Percentiles rank a stretch among this genome's conserved stretches.
Evolutionary conservation across 2,113 vertebrate species (phyloP).

Genomic region (Sigmodon hispidus): DNA sequence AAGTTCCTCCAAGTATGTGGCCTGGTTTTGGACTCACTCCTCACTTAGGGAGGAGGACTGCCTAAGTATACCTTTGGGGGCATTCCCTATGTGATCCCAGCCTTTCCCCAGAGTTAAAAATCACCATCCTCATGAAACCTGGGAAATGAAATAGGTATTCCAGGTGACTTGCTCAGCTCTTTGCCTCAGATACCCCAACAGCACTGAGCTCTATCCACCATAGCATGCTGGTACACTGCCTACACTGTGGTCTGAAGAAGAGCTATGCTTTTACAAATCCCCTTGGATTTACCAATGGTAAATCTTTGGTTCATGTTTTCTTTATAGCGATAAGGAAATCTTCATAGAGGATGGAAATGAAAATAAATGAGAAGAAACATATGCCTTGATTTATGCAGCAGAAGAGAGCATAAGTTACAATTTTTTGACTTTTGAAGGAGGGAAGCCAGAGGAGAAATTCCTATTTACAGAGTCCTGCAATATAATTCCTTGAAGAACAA

Average conservation of each 20-base stretch:
- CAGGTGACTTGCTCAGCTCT: neutral
- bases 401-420: conserved; percentile 45
- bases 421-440: conserved; percentile 23
- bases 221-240: too few species aligned
- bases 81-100: neutral
- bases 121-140: neutral
- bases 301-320: conserved; percentile 41
- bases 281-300: conserved; percentile 40
- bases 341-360: conserved; percentile 54
- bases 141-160: neutral
- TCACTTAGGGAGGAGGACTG: neutral
- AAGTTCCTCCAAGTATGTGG: neutral
- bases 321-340: conserved; percentile 54
- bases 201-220: neutral
- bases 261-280: neutral
- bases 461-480: neutral
- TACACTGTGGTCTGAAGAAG: fast-evolving
- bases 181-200: neutral
- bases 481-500: neutral
- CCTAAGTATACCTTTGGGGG: neutral
- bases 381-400: conserved; percentile 38
- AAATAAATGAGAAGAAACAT: conserved; percentile 44
- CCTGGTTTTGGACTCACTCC: neutral
- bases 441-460: neutral
- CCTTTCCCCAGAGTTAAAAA: neutral